Base-by-base conservation (phyloP, 2,113 vertebrate species). In the Saguinus imperator region DNA sequence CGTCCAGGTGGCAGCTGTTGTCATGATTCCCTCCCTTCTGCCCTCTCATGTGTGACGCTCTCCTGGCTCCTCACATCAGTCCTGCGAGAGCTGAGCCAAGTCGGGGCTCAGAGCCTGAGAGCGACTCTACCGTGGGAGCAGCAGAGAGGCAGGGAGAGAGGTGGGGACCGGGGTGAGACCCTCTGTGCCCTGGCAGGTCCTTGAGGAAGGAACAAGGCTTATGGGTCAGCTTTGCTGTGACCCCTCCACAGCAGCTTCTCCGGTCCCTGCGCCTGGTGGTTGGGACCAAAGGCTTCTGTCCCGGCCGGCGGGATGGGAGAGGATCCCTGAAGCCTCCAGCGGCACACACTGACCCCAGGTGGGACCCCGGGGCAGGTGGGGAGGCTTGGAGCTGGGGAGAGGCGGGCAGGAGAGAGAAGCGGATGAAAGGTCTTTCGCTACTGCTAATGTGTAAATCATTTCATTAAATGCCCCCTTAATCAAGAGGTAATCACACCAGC, bases 381-480 rank as follows among this genome's bases (percentile, higher is more conserved):
- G 52, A 9, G 27, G 11, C 35, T 4, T 29, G 11, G 29, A 43
- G 37, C 80, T 40, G 11, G 6, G n/a, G 82, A n/a, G 9, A 32
- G 72, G 91, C 25, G 72, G 64, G n/a, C n/a, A 10, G 58, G 13
- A n/a, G 57, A 77, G 79, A 79, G 76, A 58, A 75, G 27, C 83
- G 32, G 83, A 76, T 25, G 86, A 94, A 29, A 52, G 37, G 68
- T 70, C 80, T 50, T 89, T 81, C 0, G 17, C 18, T 21, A 35
- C 91, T 45, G 55, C 23, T 68, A 52, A 76, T 94, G 79, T 48
- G 16, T 29, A 35, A 94, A 79, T 81, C 0, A 0, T 57, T 95
- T 96, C 64, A 94, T 96, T 97, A 96, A 97, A 93, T 32, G 70
- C 45, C 76, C 66, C 94, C 70, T 89, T 94, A 82, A 94, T 94